Conservation (phyloP, 2,113 vertebrate genomes). For the Rhinolophus ferrumequinum region DNA sequence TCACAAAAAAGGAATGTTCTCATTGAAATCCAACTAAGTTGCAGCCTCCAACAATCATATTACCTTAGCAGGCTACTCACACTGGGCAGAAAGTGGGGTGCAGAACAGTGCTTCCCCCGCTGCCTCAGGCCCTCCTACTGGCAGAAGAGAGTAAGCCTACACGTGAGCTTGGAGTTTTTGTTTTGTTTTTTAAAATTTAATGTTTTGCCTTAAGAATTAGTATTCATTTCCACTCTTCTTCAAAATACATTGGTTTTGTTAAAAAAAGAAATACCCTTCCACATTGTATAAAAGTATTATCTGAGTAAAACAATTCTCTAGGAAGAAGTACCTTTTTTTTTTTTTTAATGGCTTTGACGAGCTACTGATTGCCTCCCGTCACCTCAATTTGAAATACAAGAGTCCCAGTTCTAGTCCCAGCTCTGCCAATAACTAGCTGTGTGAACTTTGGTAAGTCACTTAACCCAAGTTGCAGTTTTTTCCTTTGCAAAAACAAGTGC, state of each 20-base stretch:
- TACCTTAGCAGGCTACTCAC: not conserved
- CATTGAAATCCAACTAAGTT: not conserved
- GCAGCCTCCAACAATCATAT: not conserved
- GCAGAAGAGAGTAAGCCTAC: not conserved
- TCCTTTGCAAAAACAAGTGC: slow-evolving; percentile 31
- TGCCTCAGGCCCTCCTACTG: not conserved
- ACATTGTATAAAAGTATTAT: not conserved
- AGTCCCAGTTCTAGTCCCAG: not conserved
- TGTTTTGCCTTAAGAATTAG: not conserved
- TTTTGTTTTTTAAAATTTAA: not conserved
- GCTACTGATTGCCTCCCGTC: not conserved
- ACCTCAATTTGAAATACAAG: not conserved
- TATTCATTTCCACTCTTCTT: not conserved
- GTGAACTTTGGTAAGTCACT: not conserved
- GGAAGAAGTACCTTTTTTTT: not conserved
- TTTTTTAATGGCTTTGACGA: not conserved
- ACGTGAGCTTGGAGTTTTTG: not conserved
- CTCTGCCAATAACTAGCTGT: not conserved
- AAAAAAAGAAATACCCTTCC: not conserved
- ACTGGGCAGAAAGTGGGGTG: not conserved
- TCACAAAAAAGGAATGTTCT: not conserved
- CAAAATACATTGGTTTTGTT: not conserved
- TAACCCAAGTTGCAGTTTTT: not conserved
- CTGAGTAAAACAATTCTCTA: not conserved
- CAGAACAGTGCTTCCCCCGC: not conserved